These are phyloP conservation scores for Abrostola triplasia DNA, from an alignment of 2,888 invertebrate genomes.

Conservation along the genomic window DNA sequence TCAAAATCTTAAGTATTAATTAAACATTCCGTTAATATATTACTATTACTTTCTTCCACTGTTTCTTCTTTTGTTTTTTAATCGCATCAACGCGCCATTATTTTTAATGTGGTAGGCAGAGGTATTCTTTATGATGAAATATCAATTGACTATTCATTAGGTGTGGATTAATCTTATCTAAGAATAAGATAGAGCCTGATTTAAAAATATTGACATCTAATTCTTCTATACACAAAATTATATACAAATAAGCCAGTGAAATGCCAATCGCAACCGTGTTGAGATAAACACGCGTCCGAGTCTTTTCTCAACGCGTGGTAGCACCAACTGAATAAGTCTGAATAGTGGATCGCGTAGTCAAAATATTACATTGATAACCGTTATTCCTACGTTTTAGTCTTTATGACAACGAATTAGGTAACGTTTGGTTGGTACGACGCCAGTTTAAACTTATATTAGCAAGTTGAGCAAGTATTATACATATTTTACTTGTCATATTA, in stretches of 20 bases:
- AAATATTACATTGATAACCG: constrained; percentile 53
- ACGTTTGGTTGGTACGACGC: constrained; percentile 60
- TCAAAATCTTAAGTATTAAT: constrained; percentile 33
- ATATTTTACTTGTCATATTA: neutral
- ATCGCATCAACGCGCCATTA: neutral
- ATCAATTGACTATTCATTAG: too few species aligned
- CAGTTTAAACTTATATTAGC: constrained; percentile 60
- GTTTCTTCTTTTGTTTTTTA: neutral
- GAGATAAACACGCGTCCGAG: constrained; percentile 3
- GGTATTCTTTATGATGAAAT: too few species aligned
- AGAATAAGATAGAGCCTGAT: too few species aligned
- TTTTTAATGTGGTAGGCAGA: neutral
- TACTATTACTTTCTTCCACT: neutral
- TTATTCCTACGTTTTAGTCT: constrained; percentile 63
- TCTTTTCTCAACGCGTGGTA: constrained; percentile 18
- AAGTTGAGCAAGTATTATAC: constrained; percentile 5
- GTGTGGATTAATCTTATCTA: too few species aligned
- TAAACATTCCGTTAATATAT: constrained; percentile 31
- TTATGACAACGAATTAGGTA: constrained; percentile 79
- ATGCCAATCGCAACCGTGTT: constrained; percentile 14
- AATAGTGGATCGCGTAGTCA: constrained; percentile 70
- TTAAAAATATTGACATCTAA: too few species aligned
- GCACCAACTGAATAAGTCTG: constrained; percentile 68
- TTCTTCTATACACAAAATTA: too few species aligned
- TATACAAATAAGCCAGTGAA: neutral